Evolutionary conservation across 2,888 invertebrate genomes (phyloP).

Genomic region (Muschampia plurimacula): DNA sequence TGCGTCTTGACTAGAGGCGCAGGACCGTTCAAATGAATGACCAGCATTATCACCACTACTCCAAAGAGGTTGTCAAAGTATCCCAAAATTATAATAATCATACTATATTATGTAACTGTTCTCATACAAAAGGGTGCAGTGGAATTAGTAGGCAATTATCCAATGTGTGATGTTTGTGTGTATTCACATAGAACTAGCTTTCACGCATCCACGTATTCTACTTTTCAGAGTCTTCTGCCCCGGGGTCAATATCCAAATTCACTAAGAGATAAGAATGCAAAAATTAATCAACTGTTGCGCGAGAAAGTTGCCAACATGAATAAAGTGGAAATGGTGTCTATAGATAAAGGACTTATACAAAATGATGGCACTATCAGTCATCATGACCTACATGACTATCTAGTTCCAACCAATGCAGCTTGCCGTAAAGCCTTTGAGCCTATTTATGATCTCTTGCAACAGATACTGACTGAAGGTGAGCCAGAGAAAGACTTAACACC

Average conservation of each 20-base stretch:
- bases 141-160: too few species aligned
- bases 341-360: constrained; percentile 92
- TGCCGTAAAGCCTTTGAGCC: constrained; percentile 95
- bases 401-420: constrained; percentile 94
- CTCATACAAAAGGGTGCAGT: too few species aligned
- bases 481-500: constrained; percentile 90
- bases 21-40: too few species aligned
- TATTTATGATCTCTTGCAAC: constrained; percentile 91
- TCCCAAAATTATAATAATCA: not conserved
- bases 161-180: too few species aligned
- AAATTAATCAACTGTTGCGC: constrained; percentile 90
- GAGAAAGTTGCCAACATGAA: constrained; percentile 87
- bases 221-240: constrained; percentile 93
- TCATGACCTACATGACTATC: constrained; percentile 96
- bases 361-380: constrained; percentile 93
- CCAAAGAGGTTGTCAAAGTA: too few species aligned
- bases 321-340: constrained; percentile 91
- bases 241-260: constrained; percentile 94
- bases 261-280: constrained; percentile 90
- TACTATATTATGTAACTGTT: not conserved
- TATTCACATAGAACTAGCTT: too few species aligned
- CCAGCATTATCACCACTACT: too few species aligned
- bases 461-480: constrained; percentile 91
- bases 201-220: too few species aligned
- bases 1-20: too few species aligned